phyloP scores from a whole-genome alignment of 2,797 vertebrate species.

The Danio tinwini region DNA sequence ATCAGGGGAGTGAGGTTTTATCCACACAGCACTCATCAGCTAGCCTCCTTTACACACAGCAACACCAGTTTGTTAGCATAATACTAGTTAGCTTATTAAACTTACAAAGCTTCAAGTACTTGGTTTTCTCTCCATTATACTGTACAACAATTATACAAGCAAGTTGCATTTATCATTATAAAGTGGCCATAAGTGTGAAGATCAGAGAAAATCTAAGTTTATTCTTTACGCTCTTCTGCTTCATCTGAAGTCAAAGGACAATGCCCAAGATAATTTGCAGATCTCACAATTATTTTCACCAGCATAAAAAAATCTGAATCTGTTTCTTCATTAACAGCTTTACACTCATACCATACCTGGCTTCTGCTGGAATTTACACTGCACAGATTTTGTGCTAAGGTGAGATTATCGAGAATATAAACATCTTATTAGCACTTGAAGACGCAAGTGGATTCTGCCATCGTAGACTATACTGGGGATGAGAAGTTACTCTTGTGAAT shows the following conservation, averaged over 20 bases:
- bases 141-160: no score
- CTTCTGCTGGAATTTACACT: conserved; percentile 21
- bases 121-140: neutral
- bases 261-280: neutral
- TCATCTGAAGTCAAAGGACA: neutral
- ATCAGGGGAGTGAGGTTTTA: no score
- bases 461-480: conserved; percentile 29
- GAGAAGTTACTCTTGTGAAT: conserved; percentile 41
- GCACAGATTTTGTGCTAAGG: conserved; percentile 15
- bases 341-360: no score
- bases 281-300: neutral
- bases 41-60: no score
- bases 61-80: no score
- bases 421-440: conserved; percentile 48
- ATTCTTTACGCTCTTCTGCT: no score
- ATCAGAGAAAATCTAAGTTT: no score
- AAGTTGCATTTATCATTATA: neutral
- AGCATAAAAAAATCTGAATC: neutral
- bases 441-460: conserved; percentile 47
- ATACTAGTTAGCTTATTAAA: neutral
- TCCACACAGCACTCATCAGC: no score
- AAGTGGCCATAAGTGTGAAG: neutral
- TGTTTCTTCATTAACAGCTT: no score
- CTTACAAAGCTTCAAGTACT: neutral
- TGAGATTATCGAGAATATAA: conserved; percentile 35